Percentiles rank a stretch among this genome's conserved stretches.
Evolutionary conservation across 2,113 vertebrate species (phyloP).

Genomic region (Syngnathus scovelli): DNA sequence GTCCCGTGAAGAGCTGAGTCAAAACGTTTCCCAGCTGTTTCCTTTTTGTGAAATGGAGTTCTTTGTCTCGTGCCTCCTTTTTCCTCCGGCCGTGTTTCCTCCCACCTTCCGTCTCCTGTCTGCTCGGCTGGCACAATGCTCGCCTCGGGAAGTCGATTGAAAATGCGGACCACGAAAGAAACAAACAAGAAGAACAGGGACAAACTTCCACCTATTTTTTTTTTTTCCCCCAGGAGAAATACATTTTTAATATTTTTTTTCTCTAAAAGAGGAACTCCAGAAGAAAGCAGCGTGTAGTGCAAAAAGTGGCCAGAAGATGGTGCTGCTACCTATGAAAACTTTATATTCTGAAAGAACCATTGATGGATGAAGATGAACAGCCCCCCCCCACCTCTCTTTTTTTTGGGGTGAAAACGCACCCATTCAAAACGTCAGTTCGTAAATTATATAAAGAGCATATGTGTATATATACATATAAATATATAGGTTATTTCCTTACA

Average conservation of each 20-base stretch:
- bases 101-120: not conserved
- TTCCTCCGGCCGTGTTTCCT: not conserved
- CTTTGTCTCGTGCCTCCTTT: not conserved
- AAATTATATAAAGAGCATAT: not conserved
- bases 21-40: slow-evolving; percentile 4
- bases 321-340: slow-evolving; percentile 36
- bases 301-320: slow-evolving; percentile 24
- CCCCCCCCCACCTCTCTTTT: not conserved
- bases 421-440: not conserved
- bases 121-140: not conserved
- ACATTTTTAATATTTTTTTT: not conserved
- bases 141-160: not conserved
- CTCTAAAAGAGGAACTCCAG: not conserved
- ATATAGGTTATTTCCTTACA: not conserved
- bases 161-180: not conserved
- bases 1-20: slow-evolving; percentile 14
- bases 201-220: not conserved
- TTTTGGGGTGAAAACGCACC: not conserved
- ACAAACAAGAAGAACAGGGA: not conserved
- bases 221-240: not conserved
- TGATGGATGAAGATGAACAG: not conserved
- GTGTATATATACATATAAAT: not conserved
- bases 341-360: not conserved
- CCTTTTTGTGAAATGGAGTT: not conserved
- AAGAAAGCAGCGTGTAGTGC: slow-evolving; percentile 25